These are phyloP conservation scores for Mastomys coucha DNA, from an alignment of 2,113 vertebrate species.

Conservation along the genomic window DNA sequence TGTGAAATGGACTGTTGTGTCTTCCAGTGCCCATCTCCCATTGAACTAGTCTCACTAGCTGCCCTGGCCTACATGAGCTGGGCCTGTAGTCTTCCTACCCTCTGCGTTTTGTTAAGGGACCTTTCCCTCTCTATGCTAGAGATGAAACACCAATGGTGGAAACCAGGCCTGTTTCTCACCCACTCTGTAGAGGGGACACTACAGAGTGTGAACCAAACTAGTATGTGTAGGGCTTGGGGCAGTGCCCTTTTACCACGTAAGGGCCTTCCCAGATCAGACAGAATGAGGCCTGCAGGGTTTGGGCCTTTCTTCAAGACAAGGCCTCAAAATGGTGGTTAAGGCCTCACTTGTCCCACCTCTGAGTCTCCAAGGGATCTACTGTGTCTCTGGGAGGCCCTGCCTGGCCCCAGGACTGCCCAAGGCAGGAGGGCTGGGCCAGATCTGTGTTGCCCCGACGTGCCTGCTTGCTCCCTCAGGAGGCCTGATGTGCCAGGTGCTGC, in stretches of 20 bases:
- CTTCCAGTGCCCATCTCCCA: not conserved
- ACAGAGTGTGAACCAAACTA: no score
- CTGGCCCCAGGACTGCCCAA: not conserved
- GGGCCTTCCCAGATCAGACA: not conserved
- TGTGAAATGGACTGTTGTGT: rapidly evolving
- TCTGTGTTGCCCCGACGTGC: conserved; percentile 25
- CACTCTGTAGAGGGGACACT: not conserved
- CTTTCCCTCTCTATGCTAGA: not conserved
- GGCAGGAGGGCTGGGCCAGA: conserved; percentile 4
- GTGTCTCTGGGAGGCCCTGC: not conserved
- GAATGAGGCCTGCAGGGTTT: rapidly evolving
- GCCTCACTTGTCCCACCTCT: not conserved
- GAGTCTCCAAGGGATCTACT: rapidly evolving
- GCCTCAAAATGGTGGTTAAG: not conserved
- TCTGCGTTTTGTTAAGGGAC: not conserved
- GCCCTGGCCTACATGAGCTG: not conserved
- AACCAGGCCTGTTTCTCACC: not conserved
- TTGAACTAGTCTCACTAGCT: not conserved
- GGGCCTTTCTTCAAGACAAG: not conserved
- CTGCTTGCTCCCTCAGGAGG: not conserved
- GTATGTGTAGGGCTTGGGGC: no score
- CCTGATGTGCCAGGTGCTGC: not conserved
- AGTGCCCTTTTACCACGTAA: rapidly evolving
- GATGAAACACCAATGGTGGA: rapidly evolving
- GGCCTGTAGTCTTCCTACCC: not conserved